Base-by-base conservation (phyloP, 2,113 vertebrate species). In the Cardinalis cardinalis region DNA sequence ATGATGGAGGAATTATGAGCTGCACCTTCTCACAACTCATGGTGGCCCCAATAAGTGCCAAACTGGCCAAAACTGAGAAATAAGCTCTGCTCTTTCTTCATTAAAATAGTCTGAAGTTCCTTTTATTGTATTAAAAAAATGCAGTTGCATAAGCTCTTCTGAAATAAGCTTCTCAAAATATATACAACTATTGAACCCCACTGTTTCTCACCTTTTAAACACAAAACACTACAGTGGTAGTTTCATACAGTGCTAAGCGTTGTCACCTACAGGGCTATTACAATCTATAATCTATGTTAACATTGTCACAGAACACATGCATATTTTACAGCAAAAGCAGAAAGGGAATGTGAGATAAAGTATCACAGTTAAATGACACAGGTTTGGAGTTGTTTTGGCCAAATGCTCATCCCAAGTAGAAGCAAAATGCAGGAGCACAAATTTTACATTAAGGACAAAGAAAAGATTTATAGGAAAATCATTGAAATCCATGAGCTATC, bases 151-250 rank as follows among this genome's bases (percentile, higher is more conserved):
- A 89, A 87, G 36, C 59, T 87, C n/a, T 78, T 75, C 49, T 46
- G 73, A 81, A 93, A 82, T 72, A 81, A 92, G 53, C 70, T 81
- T 79, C 73, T 93, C 60, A 90, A 90, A 95, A 90, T 55, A 86
- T 24, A 61, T 46, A 9, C 26, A 91, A 81, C 38, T 77, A 56
- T 72, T 40, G 61, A 90, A 75, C 16, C 56, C 75, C 52, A 78
- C 66, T 71, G 88, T 64, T 95, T 69, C 49, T 84, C 72, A 87
- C 80, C 86, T 92, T 95, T 90, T 53, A 84, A 90, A 87, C 49
- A 93, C 60, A 72, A 58, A 90, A 84, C 63, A 69, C 26, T 61
- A 61, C 32, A 76, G 73, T 46, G 38, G 41, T 53, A 55, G 83
- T 92, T 95, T 95, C 61, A 75, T 58, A 78, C 0, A 0, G 88